Evolutionary conservation across 2,888 invertebrate genomes (phyloP).

Genomic region (Drosophila pegasa): DNA sequence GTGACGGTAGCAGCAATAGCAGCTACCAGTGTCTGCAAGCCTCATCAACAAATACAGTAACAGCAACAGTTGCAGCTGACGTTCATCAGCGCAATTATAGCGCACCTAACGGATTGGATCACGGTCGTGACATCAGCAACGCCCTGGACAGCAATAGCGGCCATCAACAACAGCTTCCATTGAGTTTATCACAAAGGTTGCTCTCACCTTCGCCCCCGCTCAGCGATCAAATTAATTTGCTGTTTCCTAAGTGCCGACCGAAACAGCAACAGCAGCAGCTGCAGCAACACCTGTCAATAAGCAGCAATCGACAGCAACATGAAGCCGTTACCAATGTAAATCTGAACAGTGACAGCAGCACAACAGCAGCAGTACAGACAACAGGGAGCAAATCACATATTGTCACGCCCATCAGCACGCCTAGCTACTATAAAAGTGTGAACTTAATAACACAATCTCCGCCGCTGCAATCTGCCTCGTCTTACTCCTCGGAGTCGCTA

Average conservation of each 20-base stretch:
- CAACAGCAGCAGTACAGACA: slow-evolving; percentile 39
- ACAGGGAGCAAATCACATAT: slow-evolving; percentile 34
- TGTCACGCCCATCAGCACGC: slow-evolving; percentile 46
- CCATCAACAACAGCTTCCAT: slow-evolving; percentile 56
- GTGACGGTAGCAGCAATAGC: slow-evolving; percentile 39
- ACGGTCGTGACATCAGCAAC: slow-evolving; percentile 51
- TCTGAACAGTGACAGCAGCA: slow-evolving; percentile 46
- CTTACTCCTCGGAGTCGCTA: slow-evolving; percentile 84
- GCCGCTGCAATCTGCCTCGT: slow-evolving; percentile 82
- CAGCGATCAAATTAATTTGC: slow-evolving; percentile 91
- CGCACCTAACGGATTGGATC: slow-evolving; percentile 56
- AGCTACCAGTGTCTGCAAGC: slow-evolving; percentile 43
- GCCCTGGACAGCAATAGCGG: slow-evolving; percentile 44
- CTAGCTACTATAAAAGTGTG: slow-evolving; percentile 76
- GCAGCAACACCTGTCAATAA: slow-evolving; percentile 24
- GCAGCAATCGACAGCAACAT: slow-evolving; percentile 48
- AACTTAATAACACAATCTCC: slow-evolving; percentile 83
- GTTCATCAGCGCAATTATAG: slow-evolving; percentile 50
- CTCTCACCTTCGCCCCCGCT: slow-evolving; percentile 86
- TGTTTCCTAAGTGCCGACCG: slow-evolving; percentile 95
- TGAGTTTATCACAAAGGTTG: slow-evolving; percentile 77
- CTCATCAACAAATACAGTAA: slow-evolving; percentile 28
- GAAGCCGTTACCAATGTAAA: slow-evolving; percentile 52
- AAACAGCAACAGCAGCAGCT: slow-evolving; percentile 83
- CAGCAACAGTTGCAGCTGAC: slow-evolving; percentile 19